These are phyloP conservation scores for Ia io DNA, from an alignment of 2,113 vertebrate genomes.

Conservation along the genomic window DNA sequence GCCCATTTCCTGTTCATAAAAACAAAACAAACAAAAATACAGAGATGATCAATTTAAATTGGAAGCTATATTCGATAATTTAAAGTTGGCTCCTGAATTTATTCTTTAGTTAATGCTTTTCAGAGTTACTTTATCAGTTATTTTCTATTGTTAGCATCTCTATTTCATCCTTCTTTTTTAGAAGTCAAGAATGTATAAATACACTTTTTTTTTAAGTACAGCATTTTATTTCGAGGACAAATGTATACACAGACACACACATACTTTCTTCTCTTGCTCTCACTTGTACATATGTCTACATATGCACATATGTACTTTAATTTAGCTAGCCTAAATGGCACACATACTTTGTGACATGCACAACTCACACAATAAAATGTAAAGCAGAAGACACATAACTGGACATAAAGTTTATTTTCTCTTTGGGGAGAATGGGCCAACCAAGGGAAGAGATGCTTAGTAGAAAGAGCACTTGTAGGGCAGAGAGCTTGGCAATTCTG, in stretches of 20 bases:
- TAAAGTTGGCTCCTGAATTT: not conserved
- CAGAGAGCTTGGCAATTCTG: not conserved
- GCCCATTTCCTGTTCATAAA: constrained; percentile 63
- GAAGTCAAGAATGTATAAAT: not conserved
- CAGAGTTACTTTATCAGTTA: not conserved
- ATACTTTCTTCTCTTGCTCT: not conserved
- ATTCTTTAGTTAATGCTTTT: not conserved
- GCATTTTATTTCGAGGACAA: not conserved
- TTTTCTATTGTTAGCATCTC: not conserved
- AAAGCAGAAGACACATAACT: not conserved
- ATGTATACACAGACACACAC: not conserved
- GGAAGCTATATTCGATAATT: not conserved
- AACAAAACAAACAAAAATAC: constrained; percentile 38
- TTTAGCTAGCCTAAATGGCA: not conserved
- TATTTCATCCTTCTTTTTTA: not conserved
- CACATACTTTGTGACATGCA: not conserved
- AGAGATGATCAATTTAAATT: constrained; percentile 33
- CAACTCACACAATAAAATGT: not conserved
- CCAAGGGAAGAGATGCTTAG: not conserved
- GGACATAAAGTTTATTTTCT: not conserved
- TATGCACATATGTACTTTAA: not conserved
- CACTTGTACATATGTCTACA: not conserved
- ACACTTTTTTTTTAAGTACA: not conserved
- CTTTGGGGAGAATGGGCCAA: not conserved
- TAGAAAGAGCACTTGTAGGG: not conserved